Evolutionary conservation across 2,113 vertebrate genomes (phyloP), one percentile per base, ranked within the genome.

Genomic region (Chaetura pelagica): DNA sequence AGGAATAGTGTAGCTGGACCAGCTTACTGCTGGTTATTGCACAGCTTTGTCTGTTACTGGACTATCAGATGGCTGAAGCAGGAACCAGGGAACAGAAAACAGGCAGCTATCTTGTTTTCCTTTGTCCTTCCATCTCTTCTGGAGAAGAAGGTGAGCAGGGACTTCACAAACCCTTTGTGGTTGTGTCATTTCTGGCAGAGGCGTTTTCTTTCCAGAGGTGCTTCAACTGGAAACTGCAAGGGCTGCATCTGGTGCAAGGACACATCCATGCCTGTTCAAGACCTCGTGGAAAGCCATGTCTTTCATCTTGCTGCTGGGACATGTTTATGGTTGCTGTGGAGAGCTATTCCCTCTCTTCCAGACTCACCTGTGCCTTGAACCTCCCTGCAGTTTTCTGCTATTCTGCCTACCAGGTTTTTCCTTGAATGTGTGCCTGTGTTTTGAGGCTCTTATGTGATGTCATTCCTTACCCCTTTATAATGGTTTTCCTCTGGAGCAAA

Each of bases 381-480:
- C 44, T 76, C 58, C 58, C 61, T 0, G 0, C 80, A 69, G 30
- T 51, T 81, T 82, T 84, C 55, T 77, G 49, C 51, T 88, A 0
- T 52, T 90, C 62, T 77, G 92, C 46, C 49, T 92, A n/a, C 30
- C 51, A 76, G 49, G 9, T 44, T 95, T 90, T 68, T 72, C 12
- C 42, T 35, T 81, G 35, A 83, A 46, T 32, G 18, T 2, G 2
- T 26, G 49, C 46, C 63, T 80, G 49, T 80, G 34, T 80, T 94
- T 80, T 73, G n/a, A 94, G 59, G 59, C 63, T 92, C 51, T 46
- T 40, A 44, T 18, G 1, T 55, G 42, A 51, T 76, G 59, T 35
- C 51, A 26, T 86, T 77, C 46, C 42, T 74, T 79, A 79, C n/a
- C 27, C 32, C 5, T 46, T 86, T 79, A 72, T 24, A 38, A 38